phyloP scores from a whole-genome alignment of 2,113 vertebrate genomes.

The Melanocharis versteri region DNA sequence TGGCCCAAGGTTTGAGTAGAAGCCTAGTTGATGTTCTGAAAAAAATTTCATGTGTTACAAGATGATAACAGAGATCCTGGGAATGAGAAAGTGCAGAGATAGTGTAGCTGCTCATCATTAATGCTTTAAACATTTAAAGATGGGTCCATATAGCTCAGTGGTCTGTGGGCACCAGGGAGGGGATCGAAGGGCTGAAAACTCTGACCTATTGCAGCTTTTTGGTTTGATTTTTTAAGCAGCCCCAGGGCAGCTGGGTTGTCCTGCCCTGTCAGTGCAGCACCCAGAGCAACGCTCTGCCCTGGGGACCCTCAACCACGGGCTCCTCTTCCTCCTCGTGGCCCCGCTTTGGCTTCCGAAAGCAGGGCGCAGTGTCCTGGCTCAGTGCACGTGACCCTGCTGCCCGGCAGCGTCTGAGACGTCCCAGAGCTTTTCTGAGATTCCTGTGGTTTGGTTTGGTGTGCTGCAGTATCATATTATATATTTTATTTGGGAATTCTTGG shows the following conservation, averaged over 20 bases:
- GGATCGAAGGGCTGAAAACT: not conserved
- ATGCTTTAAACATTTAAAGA: not conserved
- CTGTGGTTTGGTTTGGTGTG: not conserved
- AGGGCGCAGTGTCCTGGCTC: accelerated
- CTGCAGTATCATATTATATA: not conserved
- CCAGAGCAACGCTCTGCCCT: not conserved
- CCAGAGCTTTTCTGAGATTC: not conserved
- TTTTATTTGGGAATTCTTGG: not conserved
- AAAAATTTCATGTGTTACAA: not conserved
- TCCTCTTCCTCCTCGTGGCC: not conserved
- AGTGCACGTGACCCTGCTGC: accelerated
- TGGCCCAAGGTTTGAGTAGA: not conserved
- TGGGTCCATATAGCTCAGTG: not conserved
- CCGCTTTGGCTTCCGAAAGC: accelerated
- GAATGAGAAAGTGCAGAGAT: not conserved
- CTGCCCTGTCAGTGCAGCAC: not conserved
- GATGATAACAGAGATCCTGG: not conserved
- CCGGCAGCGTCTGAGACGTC: accelerated
- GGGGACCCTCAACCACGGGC: accelerated
- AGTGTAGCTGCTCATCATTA: not conserved
- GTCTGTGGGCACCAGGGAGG: not conserved
- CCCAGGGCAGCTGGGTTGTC: no score
- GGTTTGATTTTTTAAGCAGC: not conserved
- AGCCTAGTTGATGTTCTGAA: not conserved
- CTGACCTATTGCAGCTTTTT: not conserved